Evolutionary conservation across 1,140 invertebrate species (phyloP).

Genomic region (Drosophila subobscura): DNA sequence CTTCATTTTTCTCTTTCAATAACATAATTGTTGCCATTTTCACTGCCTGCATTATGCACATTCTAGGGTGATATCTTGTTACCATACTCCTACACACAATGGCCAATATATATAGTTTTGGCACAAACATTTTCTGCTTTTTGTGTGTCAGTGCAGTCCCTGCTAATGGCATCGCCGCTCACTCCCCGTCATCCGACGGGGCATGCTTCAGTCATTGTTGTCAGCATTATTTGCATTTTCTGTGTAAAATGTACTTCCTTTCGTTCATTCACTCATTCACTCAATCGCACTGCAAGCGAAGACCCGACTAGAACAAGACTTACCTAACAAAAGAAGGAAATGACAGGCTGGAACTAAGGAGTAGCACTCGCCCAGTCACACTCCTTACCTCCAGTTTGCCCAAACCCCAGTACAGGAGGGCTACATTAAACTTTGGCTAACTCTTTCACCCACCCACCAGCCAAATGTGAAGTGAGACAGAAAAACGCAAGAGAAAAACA

Average conservation of each 20-base stretch:
- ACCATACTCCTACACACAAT: constrained; percentile 54
- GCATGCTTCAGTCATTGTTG: constrained; percentile 63
- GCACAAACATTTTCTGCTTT: constrained; percentile 42
- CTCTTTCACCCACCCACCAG: constrained; percentile 12
- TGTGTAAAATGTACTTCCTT: constrained; percentile 73
- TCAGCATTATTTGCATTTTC: constrained; percentile 81
- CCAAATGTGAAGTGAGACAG: constrained; percentile 70
- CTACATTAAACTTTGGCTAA: constrained; percentile 64
- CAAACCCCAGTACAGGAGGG: neutral
- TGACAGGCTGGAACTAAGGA: constrained; percentile 21
- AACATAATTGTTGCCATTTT: constrained; percentile 71
- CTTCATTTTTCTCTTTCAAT: constrained; percentile 53
- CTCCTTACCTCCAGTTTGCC: constrained; percentile 20
- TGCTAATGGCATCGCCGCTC: constrained; percentile 57
- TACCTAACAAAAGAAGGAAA: neutral
- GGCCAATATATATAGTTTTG: constrained; percentile 45
- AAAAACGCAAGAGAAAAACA: constrained; percentile 51
- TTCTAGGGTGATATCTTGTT: constrained; percentile 63
- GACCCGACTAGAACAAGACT: constrained; percentile 30
- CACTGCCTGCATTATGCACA: constrained; percentile 56
- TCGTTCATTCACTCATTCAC: constrained; percentile 51
- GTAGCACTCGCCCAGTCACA: constrained; percentile 31
- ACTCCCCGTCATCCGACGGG: constrained; percentile 7
- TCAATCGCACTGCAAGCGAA: constrained; percentile 60
- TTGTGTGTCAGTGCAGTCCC: constrained; percentile 60